These are phyloP conservation scores for Embiotoca jacksoni DNA, from an alignment of 2,113 vertebrate genomes.

Conservation along the genomic window DNA sequence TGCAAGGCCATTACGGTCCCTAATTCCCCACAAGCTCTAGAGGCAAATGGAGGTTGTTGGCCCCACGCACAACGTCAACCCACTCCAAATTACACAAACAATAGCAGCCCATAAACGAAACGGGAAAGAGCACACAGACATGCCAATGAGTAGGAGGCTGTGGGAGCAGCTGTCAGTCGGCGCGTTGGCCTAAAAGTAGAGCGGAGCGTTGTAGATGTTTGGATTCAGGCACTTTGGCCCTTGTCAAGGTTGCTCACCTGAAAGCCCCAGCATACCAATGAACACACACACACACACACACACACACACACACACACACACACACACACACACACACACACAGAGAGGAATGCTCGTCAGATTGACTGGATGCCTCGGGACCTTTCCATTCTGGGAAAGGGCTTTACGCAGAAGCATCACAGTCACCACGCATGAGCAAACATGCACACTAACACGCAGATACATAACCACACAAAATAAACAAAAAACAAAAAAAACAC, in stretches of 20 bases:
- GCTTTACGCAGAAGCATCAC: neutral
- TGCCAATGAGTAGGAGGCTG: neutral
- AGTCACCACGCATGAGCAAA: slow-evolving; percentile 9
- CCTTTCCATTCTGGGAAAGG: slow-evolving; percentile 18
- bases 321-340: too few relatives aligned
- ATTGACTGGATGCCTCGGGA: slow-evolving; percentile 35
- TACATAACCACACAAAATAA: neutral
- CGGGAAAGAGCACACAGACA: neutral
- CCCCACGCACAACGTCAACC: neutral
- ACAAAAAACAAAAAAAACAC: neutral
- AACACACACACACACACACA: slow-evolving; percentile 7
- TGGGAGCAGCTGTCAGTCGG: neutral
- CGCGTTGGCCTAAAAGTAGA: slow-evolving; percentile 1
- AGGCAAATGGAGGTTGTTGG: neutral
- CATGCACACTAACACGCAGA: neutral
- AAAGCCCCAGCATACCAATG: slow-evolving; percentile 34
- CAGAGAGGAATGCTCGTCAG: slow-evolving; percentile 33
- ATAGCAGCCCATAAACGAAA: neutral
- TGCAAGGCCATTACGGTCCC: neutral
- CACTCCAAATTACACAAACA: slow-evolving; percentile 13
- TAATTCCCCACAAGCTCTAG: neutral
- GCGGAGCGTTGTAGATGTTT: neutral
- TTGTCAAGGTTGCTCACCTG: slow-evolving; percentile 31
- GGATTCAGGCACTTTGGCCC: neutral
- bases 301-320: too few relatives aligned